Evolutionary conservation across 2,113 vertebrate species (phyloP).

Genomic region (Dicaeum eximium): DNA sequence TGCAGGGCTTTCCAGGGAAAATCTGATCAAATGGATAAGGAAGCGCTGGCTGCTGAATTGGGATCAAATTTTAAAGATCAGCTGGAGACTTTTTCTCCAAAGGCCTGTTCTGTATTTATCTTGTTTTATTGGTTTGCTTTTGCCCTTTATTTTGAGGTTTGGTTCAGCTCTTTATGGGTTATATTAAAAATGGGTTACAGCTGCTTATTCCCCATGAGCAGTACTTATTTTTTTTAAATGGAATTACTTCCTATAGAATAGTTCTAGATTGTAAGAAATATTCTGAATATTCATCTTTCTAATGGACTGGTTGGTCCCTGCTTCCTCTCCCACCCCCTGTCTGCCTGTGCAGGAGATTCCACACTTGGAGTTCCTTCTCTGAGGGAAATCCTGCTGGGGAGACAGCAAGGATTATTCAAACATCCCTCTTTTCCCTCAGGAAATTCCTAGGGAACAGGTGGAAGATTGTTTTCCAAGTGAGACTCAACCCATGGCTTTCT

Average conservation of each 20-base stretch:
- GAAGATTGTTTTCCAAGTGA: background rate
- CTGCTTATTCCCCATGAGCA: background rate
- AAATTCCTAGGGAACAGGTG: background rate
- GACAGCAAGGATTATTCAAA: background rate
- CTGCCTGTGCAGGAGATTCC: background rate
- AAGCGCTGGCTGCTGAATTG: background rate
- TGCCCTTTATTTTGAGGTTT: background rate
- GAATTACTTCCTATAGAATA: background rate
- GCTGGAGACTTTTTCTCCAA: background rate
- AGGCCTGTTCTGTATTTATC: background rate
- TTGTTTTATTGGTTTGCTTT: background rate
- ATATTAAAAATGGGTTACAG: background rate
- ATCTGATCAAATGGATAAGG: background rate
- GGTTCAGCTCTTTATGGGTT: background rate
- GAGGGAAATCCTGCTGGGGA: background rate
- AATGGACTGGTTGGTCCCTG: background rate
- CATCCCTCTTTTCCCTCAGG: background rate
- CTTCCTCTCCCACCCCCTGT: background rate
- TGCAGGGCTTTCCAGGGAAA: background rate
- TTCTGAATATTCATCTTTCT: background rate
- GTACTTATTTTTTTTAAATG: background rate
- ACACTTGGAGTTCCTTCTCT: background rate
- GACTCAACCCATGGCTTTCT: background rate
- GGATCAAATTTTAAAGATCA: background rate
- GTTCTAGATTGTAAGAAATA: background rate